Evolutionary conservation across 2,797 vertebrate species (phyloP).

Genomic region (Artibeus lituratus): DNA sequence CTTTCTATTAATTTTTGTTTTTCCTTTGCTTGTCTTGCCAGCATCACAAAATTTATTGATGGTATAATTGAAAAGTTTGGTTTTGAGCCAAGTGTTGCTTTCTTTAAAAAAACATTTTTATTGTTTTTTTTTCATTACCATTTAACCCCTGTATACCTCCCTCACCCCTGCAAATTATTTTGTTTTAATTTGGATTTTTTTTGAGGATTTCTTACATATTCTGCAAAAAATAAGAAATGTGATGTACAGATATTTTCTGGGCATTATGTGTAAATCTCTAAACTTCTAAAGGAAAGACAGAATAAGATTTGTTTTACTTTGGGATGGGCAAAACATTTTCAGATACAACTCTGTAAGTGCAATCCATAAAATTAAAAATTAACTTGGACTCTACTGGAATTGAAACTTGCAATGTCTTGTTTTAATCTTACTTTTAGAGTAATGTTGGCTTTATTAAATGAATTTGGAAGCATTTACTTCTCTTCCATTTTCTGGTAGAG

Average conservation of each 20-base stretch:
- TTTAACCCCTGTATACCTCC: background rate
- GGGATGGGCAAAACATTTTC: background rate
- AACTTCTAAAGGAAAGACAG: background rate
- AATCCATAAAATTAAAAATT: background rate
- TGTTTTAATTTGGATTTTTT: background rate
- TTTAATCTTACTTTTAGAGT: background rate
- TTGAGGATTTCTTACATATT: background rate
- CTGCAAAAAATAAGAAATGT: background rate
- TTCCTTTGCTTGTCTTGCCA: conserved; percentile 29
- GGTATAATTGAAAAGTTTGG: conserved; percentile 51
- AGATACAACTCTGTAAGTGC: background rate
- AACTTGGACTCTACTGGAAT: background rate
- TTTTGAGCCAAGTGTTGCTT: conserved; percentile 52
- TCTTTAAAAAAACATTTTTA: background rate
- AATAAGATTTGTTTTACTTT: background rate
- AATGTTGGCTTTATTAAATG: background rate
- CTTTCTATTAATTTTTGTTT: background rate
- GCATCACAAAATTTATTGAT: conserved; percentile 30
- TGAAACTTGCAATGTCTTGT: background rate
- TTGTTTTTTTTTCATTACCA: background rate
- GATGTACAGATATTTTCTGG: background rate
- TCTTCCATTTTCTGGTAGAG: background rate
- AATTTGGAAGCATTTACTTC: background rate
- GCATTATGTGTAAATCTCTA: background rate
- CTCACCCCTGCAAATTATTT: background rate